phyloP scores from a whole-genome alignment of 2,888 invertebrate species.

The Amphipyra tragopoginis region DNA sequence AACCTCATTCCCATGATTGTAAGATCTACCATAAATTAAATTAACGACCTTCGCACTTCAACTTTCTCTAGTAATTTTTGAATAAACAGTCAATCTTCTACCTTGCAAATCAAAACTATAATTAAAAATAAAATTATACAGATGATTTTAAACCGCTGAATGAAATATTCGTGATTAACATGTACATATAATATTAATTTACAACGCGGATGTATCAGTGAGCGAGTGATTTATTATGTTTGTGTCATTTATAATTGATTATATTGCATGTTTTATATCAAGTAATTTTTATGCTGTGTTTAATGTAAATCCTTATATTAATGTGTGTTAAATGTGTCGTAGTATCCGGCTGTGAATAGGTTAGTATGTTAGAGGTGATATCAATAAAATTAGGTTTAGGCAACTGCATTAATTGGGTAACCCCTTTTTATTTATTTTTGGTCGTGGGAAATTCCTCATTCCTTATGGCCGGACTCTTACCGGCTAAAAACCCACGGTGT shows the following conservation, averaged over 20 bases:
- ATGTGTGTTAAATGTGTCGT: neutral
- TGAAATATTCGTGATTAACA: slow-evolving; percentile 36
- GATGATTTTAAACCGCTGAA: slow-evolving; percentile 19
- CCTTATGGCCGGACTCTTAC: too few relatives aligned
- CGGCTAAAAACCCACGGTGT: too few relatives aligned
- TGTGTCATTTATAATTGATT: slow-evolving; percentile 45
- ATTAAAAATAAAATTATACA: slow-evolving; percentile 30
- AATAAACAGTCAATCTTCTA: slow-evolving; percentile 4
- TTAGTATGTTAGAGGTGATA: too few relatives aligned
- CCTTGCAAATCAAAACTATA: slow-evolving; percentile 12
- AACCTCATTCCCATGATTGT: slow-evolving; percentile 32
- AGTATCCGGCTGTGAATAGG: too few relatives aligned
- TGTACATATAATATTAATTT: slow-evolving; percentile 47
- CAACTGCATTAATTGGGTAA: too few relatives aligned
- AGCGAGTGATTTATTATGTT: slow-evolving; percentile 50
- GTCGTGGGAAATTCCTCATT: too few relatives aligned
- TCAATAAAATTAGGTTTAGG: too few relatives aligned
- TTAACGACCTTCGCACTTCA: slow-evolving; percentile 32
- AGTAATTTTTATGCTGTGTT: slow-evolving; percentile 40
- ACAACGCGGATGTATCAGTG: slow-evolving; percentile 55
- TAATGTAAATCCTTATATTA: slow-evolving; percentile 34
- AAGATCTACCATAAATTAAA: slow-evolving; percentile 28
- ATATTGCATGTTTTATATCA: slow-evolving; percentile 42
- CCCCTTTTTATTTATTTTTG: too few relatives aligned
- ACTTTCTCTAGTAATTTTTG: slow-evolving; percentile 35